These are phyloP conservation scores for Hydropsyche betteni DNA, from an alignment of 2,888 invertebrate genomes.

Conservation along the genomic window DNA sequence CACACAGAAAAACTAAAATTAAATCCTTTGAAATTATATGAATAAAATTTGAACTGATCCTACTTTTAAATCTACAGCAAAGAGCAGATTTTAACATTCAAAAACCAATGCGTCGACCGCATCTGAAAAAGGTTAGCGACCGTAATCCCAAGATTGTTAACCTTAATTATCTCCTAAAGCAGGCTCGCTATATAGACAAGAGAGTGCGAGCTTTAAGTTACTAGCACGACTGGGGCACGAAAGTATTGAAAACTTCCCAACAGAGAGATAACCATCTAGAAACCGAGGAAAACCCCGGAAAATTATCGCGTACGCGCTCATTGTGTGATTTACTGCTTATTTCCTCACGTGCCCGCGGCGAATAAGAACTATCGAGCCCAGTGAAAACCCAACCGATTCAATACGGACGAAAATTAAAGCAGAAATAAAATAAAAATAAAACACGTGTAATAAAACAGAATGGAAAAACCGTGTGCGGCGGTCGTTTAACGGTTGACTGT, in stretches of 20 bases:
- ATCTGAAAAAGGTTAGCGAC: constrained; percentile 2
- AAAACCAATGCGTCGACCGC: background rate
- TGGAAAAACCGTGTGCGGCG: background rate
- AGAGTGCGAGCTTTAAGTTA: constrained; percentile 3
- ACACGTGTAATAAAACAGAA: background rate
- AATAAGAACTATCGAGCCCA: background rate
- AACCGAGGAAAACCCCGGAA: constrained; percentile 37
- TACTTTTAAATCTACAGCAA: too few relatives aligned
- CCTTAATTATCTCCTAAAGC: constrained; percentile 49
- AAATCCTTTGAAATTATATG: too few relatives aligned
- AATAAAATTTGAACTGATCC: too few relatives aligned
- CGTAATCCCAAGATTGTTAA: constrained; percentile 50
- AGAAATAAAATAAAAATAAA: constrained; percentile 16
- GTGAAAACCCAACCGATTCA: background rate
- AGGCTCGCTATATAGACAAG: constrained; percentile 34
- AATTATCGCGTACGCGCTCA: constrained; percentile 46
- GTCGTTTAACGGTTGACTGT: constrained; percentile 14
- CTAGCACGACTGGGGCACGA: background rate
- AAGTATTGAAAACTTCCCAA: background rate
- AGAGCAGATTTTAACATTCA: too few relatives aligned
- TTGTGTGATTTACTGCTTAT: constrained; percentile 43
- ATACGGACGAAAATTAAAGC: background rate
- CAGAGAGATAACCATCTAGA: constrained; percentile 42
- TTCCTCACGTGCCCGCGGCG: constrained; percentile 43
- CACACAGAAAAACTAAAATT: too few relatives aligned